Base-by-base conservation (phyloP, 2,888 invertebrate genomes). In the Aricia artaxerxes region DNA sequence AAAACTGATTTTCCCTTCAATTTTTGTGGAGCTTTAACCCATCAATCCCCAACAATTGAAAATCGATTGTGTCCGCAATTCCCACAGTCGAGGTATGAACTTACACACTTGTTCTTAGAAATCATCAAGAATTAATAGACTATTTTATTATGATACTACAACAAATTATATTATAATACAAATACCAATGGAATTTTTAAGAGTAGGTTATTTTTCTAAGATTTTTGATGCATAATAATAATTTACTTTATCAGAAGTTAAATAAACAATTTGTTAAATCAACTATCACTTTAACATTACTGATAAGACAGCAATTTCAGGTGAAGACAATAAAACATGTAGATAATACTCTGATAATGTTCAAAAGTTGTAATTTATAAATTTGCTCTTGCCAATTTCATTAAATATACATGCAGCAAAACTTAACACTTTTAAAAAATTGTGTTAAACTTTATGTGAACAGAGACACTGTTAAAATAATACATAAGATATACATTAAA, bases 221-320 rank as follows among this genome's bases (percentile, higher is more conserved):
- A 16, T 57, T 57, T 57, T 57, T 16, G 57, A 16, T 9, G 60
- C n/a, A 77, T 16, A 78, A 40, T 38, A 7, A 44, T 40, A 9
- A 69, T n/a, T 78, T 44, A 24, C 13, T 49, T 61, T 78, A 78
- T 78, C 35, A 76, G 57, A 53, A 53, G 31, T 16, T 76, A 76
- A 76, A 35, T 76, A 76, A 76, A 75, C 79, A 80, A 79, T 78
- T 80, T 80, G 76, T 72, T 73, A 44, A 79, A 77, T 78, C 49
- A 78, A 76, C 76, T 79, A 64, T 79, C 57, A 57, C 16, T 57
- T 81, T 78, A 78, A 82, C 57, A 53, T 79, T 77, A 31, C 81
- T 81, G 81, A 82, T 82, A 82, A 82, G 78, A 78, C 16, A 64
- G 40, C 38, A 79, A 72, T 73, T 53, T 79, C 81, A 81, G 80